A percentile compares a stretch with the other conserved stretches of the same genome.
These are phyloP conservation scores for Trilocha varians DNA, from an alignment of 2,888 invertebrate genomes.

Conservation along the genomic window DNA sequence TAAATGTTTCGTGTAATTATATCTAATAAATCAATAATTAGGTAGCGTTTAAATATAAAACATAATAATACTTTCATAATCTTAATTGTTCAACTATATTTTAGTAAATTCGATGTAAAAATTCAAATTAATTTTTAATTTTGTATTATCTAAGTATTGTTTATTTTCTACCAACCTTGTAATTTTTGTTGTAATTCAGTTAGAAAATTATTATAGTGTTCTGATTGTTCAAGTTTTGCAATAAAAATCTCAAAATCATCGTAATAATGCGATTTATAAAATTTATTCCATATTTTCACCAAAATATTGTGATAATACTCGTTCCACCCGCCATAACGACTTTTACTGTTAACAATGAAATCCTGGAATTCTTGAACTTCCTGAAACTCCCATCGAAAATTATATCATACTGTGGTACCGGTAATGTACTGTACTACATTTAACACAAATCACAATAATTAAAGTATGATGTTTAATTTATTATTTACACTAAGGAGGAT, in stretches of 20 bases:
- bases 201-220: constrained; percentile 23
- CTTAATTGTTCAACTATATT: too few species aligned
- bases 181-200: constrained; percentile 34
- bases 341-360: constrained; percentile 58
- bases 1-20: too few species aligned
- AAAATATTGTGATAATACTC: constrained; percentile 72
- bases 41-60: too few species aligned
- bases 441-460: background rate
- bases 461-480: too few species aligned
- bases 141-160: too few species aligned
- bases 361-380: constrained; percentile 71
- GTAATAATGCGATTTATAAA: constrained; percentile 19
- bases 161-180: constrained; percentile 25
- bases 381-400: constrained; percentile 24
- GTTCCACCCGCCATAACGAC: constrained; percentile 73
- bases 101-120: too few species aligned
- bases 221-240: constrained; percentile 8
- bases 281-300: constrained; percentile 51
- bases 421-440: background rate
- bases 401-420: too few species aligned
- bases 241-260: constrained; percentile 8
- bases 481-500: too few species aligned
- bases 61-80: too few species aligned
- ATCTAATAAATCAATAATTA: too few species aligned
- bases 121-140: too few species aligned